Conservation (phyloP, 2,113 vertebrate genomes). For the Gnathonemus echidnorhynchus region DNA sequence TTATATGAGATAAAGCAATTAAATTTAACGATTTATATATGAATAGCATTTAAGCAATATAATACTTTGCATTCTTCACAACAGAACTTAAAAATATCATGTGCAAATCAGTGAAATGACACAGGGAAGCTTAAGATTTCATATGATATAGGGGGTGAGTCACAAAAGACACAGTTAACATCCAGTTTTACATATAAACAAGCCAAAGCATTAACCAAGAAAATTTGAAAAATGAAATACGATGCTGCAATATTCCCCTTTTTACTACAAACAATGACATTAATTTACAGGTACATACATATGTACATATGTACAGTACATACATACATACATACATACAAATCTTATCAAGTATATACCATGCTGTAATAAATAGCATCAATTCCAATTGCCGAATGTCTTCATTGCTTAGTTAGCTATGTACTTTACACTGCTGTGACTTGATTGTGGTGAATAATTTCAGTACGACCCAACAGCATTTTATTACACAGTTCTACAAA, state of each 20-base stretch:
- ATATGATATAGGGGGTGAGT: not conserved
- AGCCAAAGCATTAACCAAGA: constrained; percentile 11
- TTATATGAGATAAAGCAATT: not conserved
- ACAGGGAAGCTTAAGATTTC: constrained; percentile 11
- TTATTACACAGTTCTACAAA: not conserved
- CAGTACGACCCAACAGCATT: not conserved
- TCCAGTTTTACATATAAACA: not conserved
- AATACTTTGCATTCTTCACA: not conserved
- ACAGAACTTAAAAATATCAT: constrained; percentile 11
- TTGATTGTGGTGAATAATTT: not conserved
- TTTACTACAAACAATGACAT: not conserved
- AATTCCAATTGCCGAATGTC: not conserved
- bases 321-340: not conserved
- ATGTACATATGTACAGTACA: not conserved
- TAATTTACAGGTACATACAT: not conserved
- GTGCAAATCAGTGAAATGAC: constrained; percentile 6
- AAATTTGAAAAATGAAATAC: not conserved
- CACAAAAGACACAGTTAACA: not conserved
- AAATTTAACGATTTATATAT: not conserved
- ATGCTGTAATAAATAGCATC: not conserved
- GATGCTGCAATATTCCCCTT: constrained; percentile 1
- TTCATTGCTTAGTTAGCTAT: not conserved
- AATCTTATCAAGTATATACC: not conserved
- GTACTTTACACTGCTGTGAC: not conserved
- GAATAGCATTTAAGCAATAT: not conserved